Conservation (phyloP, 2,113 vertebrate species). For the Eudyptes chrysolophus region DNA sequence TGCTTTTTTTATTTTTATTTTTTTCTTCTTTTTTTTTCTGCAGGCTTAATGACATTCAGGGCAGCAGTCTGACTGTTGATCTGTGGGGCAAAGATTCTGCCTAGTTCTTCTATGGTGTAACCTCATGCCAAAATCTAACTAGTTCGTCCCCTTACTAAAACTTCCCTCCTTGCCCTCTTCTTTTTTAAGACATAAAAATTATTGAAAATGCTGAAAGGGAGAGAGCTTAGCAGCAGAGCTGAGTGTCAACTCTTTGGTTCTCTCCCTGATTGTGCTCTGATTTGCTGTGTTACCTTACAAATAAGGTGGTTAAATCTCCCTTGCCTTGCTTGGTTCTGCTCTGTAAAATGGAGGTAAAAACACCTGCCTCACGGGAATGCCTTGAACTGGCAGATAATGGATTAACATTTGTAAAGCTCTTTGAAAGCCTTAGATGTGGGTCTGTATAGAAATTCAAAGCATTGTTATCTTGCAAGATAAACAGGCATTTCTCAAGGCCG, state of each 20-base stretch:
- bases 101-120: not conserved
- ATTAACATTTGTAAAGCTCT: slow-evolving; percentile 42
- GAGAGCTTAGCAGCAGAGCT: not conserved
- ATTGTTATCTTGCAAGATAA: not conserved
- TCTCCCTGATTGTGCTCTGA: not conserved
- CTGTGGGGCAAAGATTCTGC: not conserved
- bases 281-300: not conserved
- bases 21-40: rapidly evolving
- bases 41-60: not conserved
- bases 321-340: not conserved
- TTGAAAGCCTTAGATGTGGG: not conserved
- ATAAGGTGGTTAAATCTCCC: not conserved
- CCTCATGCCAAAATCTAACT: not conserved
- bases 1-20: too few species aligned
- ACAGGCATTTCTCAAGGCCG: not conserved
- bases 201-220: not conserved
- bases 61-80: not conserved
- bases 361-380: not conserved
- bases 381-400: not conserved
- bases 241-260: not conserved
- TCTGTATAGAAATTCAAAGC: not conserved
- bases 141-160: not conserved
- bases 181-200: not conserved
- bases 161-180: not conserved
- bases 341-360: not conserved